phyloP scores from a whole-genome alignment of 2,113 vertebrate genomes.

The Gyps fulvus region DNA sequence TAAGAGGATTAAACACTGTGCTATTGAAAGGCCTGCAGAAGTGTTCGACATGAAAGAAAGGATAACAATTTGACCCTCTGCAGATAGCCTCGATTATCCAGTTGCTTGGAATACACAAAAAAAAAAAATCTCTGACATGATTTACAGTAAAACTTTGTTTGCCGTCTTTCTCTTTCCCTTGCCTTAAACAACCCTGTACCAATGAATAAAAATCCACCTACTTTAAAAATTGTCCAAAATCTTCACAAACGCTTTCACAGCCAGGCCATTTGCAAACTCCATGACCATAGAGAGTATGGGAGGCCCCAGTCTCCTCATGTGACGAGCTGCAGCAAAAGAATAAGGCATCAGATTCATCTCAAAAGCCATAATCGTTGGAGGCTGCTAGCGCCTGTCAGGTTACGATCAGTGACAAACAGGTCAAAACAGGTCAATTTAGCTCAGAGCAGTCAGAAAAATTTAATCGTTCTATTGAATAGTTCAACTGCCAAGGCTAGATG shows the following conservation, averaged over 20 bases:
- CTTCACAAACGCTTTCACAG: constrained; percentile 98
- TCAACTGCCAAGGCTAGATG: constrained; percentile 84
- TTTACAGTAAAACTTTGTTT: constrained; percentile 17
- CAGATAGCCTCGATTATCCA: constrained; percentile 13
- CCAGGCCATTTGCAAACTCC: constrained; percentile 99
- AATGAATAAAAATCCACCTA: constrained; percentile 75
- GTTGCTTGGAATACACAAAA: constrained; percentile 28
- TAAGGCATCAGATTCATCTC: constrained; percentile 77
- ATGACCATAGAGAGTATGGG: constrained; percentile 96
- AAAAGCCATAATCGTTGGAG: constrained; percentile 78
- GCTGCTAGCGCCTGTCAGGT: constrained; percentile 82
- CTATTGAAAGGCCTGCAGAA: constrained; percentile 40
- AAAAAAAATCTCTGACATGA: neutral
- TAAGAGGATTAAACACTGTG: constrained; percentile 30
- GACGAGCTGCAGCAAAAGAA: constrained; percentile 84
- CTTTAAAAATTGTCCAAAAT: constrained; percentile 99
- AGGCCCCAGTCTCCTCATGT: constrained; percentile 93
- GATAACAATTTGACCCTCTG: constrained; percentile 7
- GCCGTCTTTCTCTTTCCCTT: neutral
- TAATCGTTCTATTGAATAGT: constrained; percentile 84
- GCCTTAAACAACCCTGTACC: neutral
- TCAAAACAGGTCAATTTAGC: constrained; percentile 84
- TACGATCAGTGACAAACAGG: constrained; percentile 82
- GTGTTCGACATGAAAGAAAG: constrained; percentile 31
- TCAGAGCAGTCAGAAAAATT: constrained; percentile 83